A percentile compares a stretch with the other conserved stretches of the same genome.
These are phyloP conservation scores for Poeciliopsis prolifica DNA, from an alignment of 2,113 vertebrate species.

Conservation along the genomic window DNA sequence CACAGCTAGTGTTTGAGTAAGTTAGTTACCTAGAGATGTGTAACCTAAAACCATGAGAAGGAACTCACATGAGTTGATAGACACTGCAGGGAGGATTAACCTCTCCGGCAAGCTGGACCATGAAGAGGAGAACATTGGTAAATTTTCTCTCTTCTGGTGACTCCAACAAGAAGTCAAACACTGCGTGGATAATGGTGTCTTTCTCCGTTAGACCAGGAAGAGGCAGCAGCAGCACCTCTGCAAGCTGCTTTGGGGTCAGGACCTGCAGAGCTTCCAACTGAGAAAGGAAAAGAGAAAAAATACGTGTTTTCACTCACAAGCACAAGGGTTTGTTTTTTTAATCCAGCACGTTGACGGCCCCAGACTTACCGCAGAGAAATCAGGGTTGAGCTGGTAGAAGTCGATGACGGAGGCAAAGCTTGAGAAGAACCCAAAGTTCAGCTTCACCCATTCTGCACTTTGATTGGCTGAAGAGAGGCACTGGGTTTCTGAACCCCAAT, in stretches of 20 bases:
- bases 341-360: neutral
- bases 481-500: conserved; percentile 45
- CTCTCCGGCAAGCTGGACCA: conserved; percentile 31
- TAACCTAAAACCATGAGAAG: too few species aligned
- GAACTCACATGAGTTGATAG: conserved; percentile 67
- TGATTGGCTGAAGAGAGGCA: conserved; percentile 54
- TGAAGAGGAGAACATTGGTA: conserved; percentile 29
- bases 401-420: conserved; percentile 44
- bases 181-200: conserved; percentile 51
- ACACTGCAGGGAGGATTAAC: conserved; percentile 55
- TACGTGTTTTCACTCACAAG: neutral
- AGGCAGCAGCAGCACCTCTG: conserved; percentile 67
- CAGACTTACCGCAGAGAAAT: conserved; percentile 65
- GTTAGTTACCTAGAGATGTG: too few species aligned
- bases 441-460: conserved; percentile 55
- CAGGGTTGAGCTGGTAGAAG: conserved; percentile 60
- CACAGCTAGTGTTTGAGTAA: too few species aligned
- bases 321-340: neutral
- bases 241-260: conserved; percentile 59
- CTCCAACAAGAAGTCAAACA: conserved; percentile 68
- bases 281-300: neutral
- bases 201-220: conserved; percentile 51
- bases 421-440: conserved; percentile 66
- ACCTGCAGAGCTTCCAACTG: conserved; percentile 61
- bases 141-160: conserved; percentile 36